Base-by-base conservation (phyloP, 1,140 invertebrate species). In the Glossosoma conforme region DNA sequence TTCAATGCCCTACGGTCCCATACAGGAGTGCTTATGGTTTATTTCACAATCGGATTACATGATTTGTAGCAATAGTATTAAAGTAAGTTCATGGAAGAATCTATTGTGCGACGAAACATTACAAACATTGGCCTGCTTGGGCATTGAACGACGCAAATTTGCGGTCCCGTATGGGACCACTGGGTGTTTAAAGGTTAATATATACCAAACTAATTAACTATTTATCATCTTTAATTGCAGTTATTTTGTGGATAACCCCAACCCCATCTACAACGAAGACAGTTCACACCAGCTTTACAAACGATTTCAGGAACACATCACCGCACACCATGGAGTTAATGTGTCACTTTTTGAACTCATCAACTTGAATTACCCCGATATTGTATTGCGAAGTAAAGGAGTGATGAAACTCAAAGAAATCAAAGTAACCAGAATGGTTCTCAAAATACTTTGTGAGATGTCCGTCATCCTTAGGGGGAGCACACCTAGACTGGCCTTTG, bases 381-480 rank as follows among this genome's bases (percentile, higher is more conserved):
- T 58, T 5, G 25, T 9, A 11, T 21, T 58, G 2, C 46, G 42
- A 13, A 47, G 22, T 21, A 42, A 30, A 5, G 56, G 56, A 3
- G 35, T 17, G 32, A 25, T 58, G 28, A 33, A 49, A 8, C 20
- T 58, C 17, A 49, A 40, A 10, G 47, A 51, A 28, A 4, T 38
- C 1, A 38, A 41, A 6, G 36, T 37, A 3, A 19, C 56, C 8
- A 48, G 32, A 13, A 9, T 22, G 6, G 30, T 41, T 1, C 36
- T 58, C 2, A 21, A 40, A 17, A 48, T 54, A 22, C 47, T 58
- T 18, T 44, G 36, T 14, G 40, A 58, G 33, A 58, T 58, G 52
- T 43, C 51, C 14, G 47, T 48, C 2, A 52, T 58, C 21, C 35
- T 58, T 2, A 36, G 44, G 33, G 47, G 47, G 3, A 33, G 21